phyloP scores from a whole-genome alignment of 2,888 invertebrate species.

The Drosophila prostipennis region DNA sequence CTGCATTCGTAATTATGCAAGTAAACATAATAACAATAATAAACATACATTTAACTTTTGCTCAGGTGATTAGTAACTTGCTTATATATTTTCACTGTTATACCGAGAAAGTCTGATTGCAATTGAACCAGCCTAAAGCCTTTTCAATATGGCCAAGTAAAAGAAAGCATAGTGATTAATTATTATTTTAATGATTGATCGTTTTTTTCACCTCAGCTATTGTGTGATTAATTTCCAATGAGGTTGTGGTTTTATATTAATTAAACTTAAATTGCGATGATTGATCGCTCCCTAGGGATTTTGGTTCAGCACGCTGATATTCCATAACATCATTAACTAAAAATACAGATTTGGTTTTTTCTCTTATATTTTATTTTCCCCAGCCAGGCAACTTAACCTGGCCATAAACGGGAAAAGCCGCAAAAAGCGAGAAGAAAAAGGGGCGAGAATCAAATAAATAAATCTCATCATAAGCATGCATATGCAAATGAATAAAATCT shows the following conservation, averaged over 20 bases:
- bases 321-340: too few relatives aligned
- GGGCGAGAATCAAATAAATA: conserved; percentile 27
- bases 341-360: too few relatives aligned
- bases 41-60: too few relatives aligned
- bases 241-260: conserved; percentile 11
- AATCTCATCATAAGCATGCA: conserved; percentile 44
- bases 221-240: conserved; percentile 8
- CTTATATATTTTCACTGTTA: too few relatives aligned
- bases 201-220: neutral
- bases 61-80: too few relatives aligned
- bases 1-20: too few relatives aligned
- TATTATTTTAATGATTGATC: conserved; percentile 13
- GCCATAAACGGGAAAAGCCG: neutral
- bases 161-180: neutral
- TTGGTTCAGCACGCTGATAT: too few relatives aligned
- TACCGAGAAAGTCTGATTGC: too few relatives aligned
- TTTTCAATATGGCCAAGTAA: neutral
- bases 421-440: neutral
- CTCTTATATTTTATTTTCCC: too few relatives aligned
- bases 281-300: neutral
- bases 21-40: too few relatives aligned
- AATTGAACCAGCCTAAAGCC: too few relatives aligned
- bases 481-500: conserved; percentile 49
- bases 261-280: conserved; percentile 13
- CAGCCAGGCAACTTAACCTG: conserved; percentile 12